phyloP scores from a whole-genome alignment of 1,140 invertebrate genomes.

The Diplogasteroides magnus region DNA sequence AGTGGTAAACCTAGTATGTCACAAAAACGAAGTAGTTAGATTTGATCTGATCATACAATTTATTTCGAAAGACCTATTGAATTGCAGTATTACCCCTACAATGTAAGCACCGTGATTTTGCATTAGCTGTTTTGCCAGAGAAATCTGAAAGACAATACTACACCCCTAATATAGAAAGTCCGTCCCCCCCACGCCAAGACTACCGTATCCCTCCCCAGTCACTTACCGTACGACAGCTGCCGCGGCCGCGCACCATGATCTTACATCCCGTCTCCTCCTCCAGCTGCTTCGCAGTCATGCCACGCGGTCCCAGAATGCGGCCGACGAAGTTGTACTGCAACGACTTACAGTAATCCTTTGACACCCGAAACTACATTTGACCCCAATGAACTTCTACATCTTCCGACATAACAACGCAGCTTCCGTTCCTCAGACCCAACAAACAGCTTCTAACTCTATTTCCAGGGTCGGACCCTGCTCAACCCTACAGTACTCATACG shows the following conservation, averaged over 20 bases:
- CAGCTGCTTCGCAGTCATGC: constrained; percentile 98
- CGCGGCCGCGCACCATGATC: constrained; percentile 99
- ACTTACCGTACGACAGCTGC: constrained; percentile 53
- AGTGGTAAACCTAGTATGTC: no score
- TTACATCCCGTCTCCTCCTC: constrained; percentile 99
- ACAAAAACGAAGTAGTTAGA: no score
- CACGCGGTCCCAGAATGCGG: constrained; percentile 92
- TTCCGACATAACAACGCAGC: neutral
- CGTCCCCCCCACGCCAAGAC: neutral
- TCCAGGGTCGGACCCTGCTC: neutral
- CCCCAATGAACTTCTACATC: neutral
- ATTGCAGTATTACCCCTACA: no score
- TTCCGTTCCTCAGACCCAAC: neutral
- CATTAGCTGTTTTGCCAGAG: no score
- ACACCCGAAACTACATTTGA: constrained; percentile 4
- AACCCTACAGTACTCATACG: neutral
- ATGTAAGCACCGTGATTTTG: no score
- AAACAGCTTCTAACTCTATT: neutral
- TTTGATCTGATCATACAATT: no score
- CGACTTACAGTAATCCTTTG: constrained; percentile 41
- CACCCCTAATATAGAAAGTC: no score
- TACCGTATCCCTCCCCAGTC: no score
- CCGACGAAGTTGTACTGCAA: constrained; percentile 99
- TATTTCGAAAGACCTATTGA: no score
- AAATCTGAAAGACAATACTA: no score